Conservation (phyloP, 2,113 vertebrate species). For the Dinomys branickii region DNA sequence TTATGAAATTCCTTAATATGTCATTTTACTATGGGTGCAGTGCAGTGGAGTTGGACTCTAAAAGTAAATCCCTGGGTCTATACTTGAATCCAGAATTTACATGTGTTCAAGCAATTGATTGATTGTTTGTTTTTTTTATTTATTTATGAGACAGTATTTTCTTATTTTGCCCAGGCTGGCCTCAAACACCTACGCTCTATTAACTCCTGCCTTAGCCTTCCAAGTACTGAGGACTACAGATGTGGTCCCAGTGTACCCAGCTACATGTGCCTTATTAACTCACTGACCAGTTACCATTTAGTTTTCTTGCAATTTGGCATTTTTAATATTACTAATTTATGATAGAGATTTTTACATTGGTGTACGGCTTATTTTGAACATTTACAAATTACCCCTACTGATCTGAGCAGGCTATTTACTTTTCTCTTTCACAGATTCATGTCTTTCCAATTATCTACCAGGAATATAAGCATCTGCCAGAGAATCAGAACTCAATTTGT, state of each 20-base stretch:
- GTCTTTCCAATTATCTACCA: background rate
- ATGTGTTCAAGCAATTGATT: background rate
- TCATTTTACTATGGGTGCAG: background rate
- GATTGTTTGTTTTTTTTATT: background rate
- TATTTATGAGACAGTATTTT: background rate
- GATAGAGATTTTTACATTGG: constrained; percentile 37
- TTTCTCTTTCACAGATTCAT: background rate
- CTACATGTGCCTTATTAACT: background rate
- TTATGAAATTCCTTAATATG: background rate
- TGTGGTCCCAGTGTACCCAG: background rate
- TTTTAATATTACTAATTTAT: background rate
- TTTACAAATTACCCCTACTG: background rate
- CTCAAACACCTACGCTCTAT: background rate
- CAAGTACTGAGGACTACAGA: background rate
- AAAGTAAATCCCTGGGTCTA: background rate
- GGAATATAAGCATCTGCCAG: background rate
- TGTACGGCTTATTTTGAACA: background rate
- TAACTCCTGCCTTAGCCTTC: background rate
- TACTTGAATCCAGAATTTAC: background rate
- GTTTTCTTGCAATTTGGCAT: background rate
- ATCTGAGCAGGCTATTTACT: background rate
- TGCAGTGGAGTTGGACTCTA: background rate
- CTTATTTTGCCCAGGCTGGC: background rate
- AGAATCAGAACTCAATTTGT: background rate
- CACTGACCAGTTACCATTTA: background rate